These are phyloP conservation scores for Rattus norvegicus DNA, from an alignment of 2,113 vertebrate genomes.

Conservation along the genomic window DNA sequence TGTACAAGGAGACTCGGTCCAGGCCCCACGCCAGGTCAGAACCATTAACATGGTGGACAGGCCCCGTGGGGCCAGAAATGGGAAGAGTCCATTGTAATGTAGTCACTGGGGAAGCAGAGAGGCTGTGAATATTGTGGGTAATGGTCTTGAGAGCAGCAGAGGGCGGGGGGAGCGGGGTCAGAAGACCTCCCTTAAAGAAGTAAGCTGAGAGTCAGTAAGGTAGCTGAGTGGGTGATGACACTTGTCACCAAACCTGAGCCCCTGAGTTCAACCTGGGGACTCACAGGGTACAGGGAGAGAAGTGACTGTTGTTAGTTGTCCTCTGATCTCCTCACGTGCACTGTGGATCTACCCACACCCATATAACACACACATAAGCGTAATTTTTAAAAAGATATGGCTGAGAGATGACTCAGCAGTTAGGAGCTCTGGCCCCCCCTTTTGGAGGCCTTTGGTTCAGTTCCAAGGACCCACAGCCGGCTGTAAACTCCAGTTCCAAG, in stretches of 20 bases:
- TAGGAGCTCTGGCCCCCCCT: neutral
- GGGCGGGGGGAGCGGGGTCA: neutral
- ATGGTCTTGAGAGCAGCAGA: neutral
- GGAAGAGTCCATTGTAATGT: neutral
- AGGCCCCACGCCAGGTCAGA: neutral
- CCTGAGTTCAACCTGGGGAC: neutral
- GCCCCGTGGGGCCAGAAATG: neutral
- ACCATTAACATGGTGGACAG: fast-evolving
- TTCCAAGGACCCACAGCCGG: neutral
- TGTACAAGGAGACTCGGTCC: neutral
- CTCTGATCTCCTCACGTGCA: neutral
- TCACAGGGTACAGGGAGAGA: neutral
- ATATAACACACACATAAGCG: neutral
- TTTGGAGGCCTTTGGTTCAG: neutral
- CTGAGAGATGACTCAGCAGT: neutral
- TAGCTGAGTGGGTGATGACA: neutral
- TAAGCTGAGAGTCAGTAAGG: neutral
- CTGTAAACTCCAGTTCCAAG: neutral
- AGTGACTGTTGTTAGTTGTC: neutral
- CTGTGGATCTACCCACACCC: neutral
- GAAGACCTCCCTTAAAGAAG: neutral
- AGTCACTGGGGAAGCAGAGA: neutral
- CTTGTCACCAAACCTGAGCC: neutral
- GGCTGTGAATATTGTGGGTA: neutral
- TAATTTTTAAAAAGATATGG: neutral